Evolutionary conservation across 2,888 invertebrate genomes (phyloP), one percentile per base, ranked within the genome.

Genomic region (Boloria euphrosyne): DNA sequence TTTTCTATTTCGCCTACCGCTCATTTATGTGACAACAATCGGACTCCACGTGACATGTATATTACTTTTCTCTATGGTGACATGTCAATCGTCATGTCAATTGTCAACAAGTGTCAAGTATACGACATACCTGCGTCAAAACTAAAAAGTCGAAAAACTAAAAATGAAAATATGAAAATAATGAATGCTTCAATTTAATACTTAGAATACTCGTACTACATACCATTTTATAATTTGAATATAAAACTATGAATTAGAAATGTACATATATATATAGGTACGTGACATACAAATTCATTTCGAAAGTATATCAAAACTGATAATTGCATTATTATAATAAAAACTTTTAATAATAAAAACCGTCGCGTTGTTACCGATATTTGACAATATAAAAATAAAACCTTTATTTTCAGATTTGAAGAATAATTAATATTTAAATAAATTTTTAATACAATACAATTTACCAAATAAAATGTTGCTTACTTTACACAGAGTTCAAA

Each of bases 381-480:
- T 31, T 38, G 7, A 38, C 10, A 2, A 38, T n/a, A 46, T 22
- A 22, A 13, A 57, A 22, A 10, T 4, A 22, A n/a, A n/a, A 22
- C n/a, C 1, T 57, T 54, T 57, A 16, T 57, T 57, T 57, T 57
- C 46, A 57, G 46, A n/a, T 22, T 13, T 14, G 38, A 44, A 22
- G 44, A 46, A 57, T 46, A 2, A 57, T 27, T 57, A 10, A 46
- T n/a, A 16, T 57, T 57, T 22, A 13, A 22, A 46, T 10, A 27
- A 57, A 57, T 31, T 31, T 31, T 31, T 38, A 38, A 38, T 57
- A 38, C 18, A 50, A 14, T 18, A 50, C 16, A 16, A 49, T 6
- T 16, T 16, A 4, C 10, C 14, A 13, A 53, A 14, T 14, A 80
- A 78, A 76, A 87, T 89, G 86, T 74, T 90, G 27, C 72, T 89